These are phyloP conservation scores for Arvicanthis niloticus DNA, from an alignment of 2,113 vertebrate species.

Conservation along the genomic window DNA sequence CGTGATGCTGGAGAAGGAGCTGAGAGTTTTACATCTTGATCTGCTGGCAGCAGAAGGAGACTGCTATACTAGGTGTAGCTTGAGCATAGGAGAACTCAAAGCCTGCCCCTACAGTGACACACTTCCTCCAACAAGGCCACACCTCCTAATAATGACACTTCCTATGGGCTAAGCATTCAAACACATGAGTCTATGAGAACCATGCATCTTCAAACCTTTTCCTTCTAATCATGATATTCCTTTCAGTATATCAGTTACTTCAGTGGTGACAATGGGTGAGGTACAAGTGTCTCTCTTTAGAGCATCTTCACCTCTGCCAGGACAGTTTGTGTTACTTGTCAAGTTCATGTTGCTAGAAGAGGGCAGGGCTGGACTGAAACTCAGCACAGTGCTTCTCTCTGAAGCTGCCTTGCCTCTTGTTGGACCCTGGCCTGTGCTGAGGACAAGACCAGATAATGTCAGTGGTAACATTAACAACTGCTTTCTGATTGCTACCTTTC, in stretches of 20 bases:
- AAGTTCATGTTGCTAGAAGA: background rate
- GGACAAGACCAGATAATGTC: background rate
- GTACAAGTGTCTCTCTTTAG: background rate
- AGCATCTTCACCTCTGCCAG: background rate
- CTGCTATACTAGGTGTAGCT: too few relatives aligned
- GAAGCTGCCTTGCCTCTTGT: background rate
- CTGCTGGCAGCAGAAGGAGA: too few relatives aligned
- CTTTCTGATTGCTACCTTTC: background rate
- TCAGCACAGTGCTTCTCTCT: background rate
- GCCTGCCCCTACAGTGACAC: too few relatives aligned
- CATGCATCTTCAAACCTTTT: too few relatives aligned
- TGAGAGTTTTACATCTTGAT: too few relatives aligned
- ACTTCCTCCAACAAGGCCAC: too few relatives aligned
- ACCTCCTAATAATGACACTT: too few relatives aligned
- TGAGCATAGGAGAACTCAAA: too few relatives aligned
- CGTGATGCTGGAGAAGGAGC: too few relatives aligned
- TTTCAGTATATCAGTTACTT: background rate
- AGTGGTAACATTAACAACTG: background rate
- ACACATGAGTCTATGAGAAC: too few relatives aligned
- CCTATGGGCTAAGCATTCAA: too few relatives aligned
- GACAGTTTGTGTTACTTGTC: background rate
- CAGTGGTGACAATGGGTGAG: background rate
- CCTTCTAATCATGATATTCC: background rate
- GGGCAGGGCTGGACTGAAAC: background rate
- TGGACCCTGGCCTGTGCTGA: background rate